phyloP scores from a whole-genome alignment of 2,888 invertebrate species.

The Brenthis ino region DNA sequence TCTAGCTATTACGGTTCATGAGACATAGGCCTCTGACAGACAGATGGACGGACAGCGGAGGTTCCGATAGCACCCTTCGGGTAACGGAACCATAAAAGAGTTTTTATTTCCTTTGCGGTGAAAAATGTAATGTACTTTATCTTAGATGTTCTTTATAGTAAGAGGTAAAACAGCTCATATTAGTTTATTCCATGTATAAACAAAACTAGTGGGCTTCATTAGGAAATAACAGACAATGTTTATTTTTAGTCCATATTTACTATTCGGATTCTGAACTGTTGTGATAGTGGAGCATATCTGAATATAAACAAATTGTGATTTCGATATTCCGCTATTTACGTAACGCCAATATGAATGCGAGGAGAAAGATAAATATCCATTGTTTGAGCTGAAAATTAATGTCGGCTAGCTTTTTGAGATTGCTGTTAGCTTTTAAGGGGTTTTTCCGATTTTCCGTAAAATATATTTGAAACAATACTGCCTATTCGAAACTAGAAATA shows the following conservation, averaged over 20 bases:
- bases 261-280: constrained; percentile 11
- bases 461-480: too few relatives aligned
- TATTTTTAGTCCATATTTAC: neutral
- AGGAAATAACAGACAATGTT: constrained; percentile 4
- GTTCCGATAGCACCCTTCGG: too few relatives aligned
- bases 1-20: too few relatives aligned
- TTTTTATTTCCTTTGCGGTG: neutral
- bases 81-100: too few relatives aligned
- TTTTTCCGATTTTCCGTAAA: too few relatives aligned
- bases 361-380: constrained; percentile 11
- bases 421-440: constrained; percentile 12
- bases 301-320: constrained; percentile 23
- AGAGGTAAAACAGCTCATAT: neutral
- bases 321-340: constrained; percentile 19
- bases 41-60: too few relatives aligned
- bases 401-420: constrained; percentile 15
- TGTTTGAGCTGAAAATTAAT: constrained; percentile 19
- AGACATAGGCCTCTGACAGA: too few relatives aligned
- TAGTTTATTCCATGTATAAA: neutral
- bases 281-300: constrained; percentile 15
- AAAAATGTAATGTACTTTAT: neutral
- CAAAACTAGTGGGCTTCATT: neutral
- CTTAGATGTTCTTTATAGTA: too few relatives aligned
- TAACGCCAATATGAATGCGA: constrained; percentile 16
- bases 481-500: too few relatives aligned